phyloP scores from a whole-genome alignment of 2,797 vertebrate species.

The Typhlichthys eigenmanni region DNA sequence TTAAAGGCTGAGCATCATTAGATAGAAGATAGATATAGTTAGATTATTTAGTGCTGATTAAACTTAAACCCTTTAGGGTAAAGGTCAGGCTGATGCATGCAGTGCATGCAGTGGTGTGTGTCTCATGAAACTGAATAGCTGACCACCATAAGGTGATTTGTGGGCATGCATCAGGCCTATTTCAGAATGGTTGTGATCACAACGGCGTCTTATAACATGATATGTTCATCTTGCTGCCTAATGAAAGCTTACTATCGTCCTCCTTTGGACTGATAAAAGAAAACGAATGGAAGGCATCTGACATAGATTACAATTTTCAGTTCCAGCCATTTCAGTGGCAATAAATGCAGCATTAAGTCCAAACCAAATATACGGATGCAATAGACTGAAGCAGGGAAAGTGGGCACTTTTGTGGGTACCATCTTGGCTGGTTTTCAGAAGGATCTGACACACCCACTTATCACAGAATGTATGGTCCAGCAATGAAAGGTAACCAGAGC shows the following conservation, averaged over 20 bases:
- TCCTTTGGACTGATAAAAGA: slow-evolving; percentile 12
- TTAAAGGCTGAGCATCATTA: slow-evolving; percentile 1
- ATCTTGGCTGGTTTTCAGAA: slow-evolving; percentile 34
- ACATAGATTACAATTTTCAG: slow-evolving; percentile 27
- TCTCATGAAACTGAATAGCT: slow-evolving; percentile 19
- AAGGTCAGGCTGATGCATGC: not conserved
- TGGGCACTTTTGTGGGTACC: slow-evolving; percentile 29
- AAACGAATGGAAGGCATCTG: slow-evolving; percentile 35
- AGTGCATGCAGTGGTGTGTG: not conserved
- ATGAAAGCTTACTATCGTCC: not conserved
- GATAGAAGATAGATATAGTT: too few relatives aligned
- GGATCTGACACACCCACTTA: slow-evolving; percentile 49
- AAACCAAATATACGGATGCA: slow-evolving; percentile 15
- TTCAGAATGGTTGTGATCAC: not conserved
- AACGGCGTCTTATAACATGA: not conserved
- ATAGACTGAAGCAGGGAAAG: slow-evolving; percentile 8
- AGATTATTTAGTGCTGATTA: slow-evolving; percentile 5
- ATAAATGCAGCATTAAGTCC: slow-evolving; percentile 33
- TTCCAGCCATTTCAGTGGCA: slow-evolving; percentile 26
- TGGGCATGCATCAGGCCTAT: not conserved
- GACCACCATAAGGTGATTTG: slow-evolving; percentile 21
- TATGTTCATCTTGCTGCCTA: slow-evolving; percentile 1
- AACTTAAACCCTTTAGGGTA: slow-evolving; percentile 3
- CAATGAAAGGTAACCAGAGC: slow-evolving; percentile 47
- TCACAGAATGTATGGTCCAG: slow-evolving; percentile 34